Percentiles rank a stretch among this genome's conserved stretches.
phyloP scores from a whole-genome alignment of 2,888 invertebrate genomes.

The Aporophyla lueneburgensis region DNA sequence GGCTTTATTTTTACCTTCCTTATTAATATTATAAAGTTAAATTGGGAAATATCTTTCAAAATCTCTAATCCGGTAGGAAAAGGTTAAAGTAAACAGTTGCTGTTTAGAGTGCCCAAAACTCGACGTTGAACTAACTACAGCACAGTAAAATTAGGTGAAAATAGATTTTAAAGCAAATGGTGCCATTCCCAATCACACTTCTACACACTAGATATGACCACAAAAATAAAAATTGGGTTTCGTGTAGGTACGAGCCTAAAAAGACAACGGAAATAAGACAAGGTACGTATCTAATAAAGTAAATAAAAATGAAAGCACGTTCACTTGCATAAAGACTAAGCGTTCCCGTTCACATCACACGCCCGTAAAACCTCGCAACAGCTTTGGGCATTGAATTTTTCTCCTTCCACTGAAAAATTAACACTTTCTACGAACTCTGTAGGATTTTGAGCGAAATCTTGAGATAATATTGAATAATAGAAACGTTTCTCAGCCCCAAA shows the following conservation, averaged over 20 bases:
- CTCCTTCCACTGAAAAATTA: slow-evolving; percentile 84
- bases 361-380: slow-evolving; percentile 59
- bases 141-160: not conserved
- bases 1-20: too few relatives aligned
- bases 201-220: not conserved
- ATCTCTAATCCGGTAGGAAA: too few relatives aligned
- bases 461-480: slow-evolving; percentile 81
- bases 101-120: not conserved
- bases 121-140: not conserved
- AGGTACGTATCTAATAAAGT: not conserved
- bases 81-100: too few relatives aligned
- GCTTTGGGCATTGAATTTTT: slow-evolving; percentile 75
- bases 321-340: not conserved
- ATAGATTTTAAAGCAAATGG: not conserved
- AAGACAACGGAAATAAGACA: not conserved
- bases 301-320: not conserved
- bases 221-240: not conserved
- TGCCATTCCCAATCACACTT: not conserved
- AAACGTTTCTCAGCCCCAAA: slow-evolving; percentile 72
- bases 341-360: slow-evolving; percentile 24
- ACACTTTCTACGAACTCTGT: slow-evolving; percentile 78
- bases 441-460: slow-evolving; percentile 76
- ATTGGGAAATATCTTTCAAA: too few relatives aligned
- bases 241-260: not conserved
- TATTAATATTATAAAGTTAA: too few relatives aligned